Evolutionary conservation across 2,113 vertebrate genomes (phyloP), one percentile per base, ranked within the genome.

Genomic region (Myotis davidii): DNA sequence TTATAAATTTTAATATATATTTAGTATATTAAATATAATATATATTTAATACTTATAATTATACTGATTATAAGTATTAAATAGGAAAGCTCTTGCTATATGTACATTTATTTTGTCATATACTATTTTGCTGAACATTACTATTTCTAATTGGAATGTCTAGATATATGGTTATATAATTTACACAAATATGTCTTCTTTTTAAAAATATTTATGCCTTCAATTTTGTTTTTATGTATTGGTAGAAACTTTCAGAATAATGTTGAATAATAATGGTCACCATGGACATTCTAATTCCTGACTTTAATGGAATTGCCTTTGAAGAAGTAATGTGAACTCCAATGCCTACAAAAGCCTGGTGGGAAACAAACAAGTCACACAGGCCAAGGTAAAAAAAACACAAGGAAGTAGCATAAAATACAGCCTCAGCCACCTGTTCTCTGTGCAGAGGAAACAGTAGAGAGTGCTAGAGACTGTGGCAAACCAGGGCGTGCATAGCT

Each of bases 211-310:
- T 45, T 74, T 70, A 34, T 78, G 48, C 37, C 32, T 86, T 85
- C 69, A 16, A 50, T 77, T 94, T 86, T 92, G 20, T 95, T 92
- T 89, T 70, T 52, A 20, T 65, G 50, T 29, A 32, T 94, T 82
- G 29, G 32, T 92, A 42, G 82, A 89, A 59, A 86, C 34, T 72
- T 77, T 77, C 45, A 72, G 83, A 84, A 91, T 79, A 67, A 88
- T n/a, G 18, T 61, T 76, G 25, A 54, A n/a, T 76, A 69, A 39
- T 83, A 74, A 65, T 56, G 9, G 12, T 90, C 34, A 67, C 20
- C 39, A 59, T 29, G 21, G 77, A 48, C 25, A 4, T 72, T 27
- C 12, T 65, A 69, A 48, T 85, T 76, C 37, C n/a, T 45, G 9
- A 21, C 9, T 88, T 65, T 27, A 32, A 42, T 81, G 84, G 42